Percentiles rank a stretch among this genome's conserved stretches.
Evolutionary conservation across 2,113 vertebrate genomes (phyloP).

Genomic region (Delphinus delphis): DNA sequence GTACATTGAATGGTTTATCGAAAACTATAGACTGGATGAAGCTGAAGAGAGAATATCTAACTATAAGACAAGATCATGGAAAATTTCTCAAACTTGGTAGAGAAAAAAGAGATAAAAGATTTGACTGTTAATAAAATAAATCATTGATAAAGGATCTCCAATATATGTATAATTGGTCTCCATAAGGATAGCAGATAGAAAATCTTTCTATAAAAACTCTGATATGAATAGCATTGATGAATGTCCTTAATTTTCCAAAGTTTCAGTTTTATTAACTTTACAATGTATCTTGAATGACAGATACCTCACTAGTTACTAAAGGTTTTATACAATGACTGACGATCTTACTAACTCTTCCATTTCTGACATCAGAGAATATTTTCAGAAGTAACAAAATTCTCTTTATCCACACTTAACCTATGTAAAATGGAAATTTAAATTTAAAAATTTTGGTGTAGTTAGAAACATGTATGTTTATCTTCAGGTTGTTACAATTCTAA

Average conservation of each 20-base stretch:
- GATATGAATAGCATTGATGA: background rate
- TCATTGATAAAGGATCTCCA: background rate
- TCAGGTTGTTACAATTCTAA: background rate
- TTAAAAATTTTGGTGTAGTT: background rate
- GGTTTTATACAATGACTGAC: background rate
- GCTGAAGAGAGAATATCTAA: background rate
- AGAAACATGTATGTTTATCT: background rate
- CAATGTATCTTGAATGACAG: background rate
- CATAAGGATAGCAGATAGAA: background rate
- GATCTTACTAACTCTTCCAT: background rate
- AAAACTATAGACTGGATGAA: background rate
- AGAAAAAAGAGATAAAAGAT: background rate
- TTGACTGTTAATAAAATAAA: background rate
- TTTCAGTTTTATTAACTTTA: background rate
- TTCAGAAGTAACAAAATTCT: background rate
- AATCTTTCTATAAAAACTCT: background rate
- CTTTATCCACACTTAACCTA: background rate
- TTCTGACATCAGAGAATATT: background rate
- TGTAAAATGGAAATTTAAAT: background rate
- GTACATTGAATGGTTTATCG: background rate
- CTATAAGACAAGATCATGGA: background rate
- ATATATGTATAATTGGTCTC: background rate
- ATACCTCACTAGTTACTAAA: background rate
- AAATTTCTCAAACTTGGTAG: background rate
- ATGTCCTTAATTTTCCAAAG: background rate